Evolutionary conservation across 2,797 vertebrate species (phyloP), one percentile per base, ranked within the genome.

Genomic region (Coccyzus lansbergi): DNA sequence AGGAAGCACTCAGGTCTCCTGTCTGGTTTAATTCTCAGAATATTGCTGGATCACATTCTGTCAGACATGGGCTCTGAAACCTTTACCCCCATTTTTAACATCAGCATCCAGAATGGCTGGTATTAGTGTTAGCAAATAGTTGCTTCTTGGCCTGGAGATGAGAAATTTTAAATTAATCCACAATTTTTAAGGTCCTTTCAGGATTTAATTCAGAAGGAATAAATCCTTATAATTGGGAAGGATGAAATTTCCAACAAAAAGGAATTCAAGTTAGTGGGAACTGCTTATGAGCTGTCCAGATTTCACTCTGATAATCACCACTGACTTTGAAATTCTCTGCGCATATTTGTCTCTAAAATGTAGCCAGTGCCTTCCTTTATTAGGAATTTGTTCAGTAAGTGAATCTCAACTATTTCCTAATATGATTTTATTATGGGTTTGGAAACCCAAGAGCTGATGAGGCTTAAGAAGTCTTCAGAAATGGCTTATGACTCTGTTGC

Each of bases 81-180:
- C 24, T 91, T 91, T 55, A 34, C 14, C 26, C 15, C 44, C 13
- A 5, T 93, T 96, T 70, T 63, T 74, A 67, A 69, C 34, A 46
- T 46, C 83, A 76, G 11, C 34, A 58, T 71, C 75, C 33, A 19
- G 81, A 94, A 71, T 38, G 51, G 62, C 79, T 80, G 53, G 51
- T 31, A 25, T 49, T 72, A 76, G 33, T 55, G 25, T 81, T 64
- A 81, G 40, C 68, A 92, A 62, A 62, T 36, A 64, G 26, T 71
- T 90, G 42, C 62, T 62, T 85, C 93, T 94, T 72, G 48, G 33
- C 52, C 63, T 36, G 25, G 29, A 82, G 58, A 29, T 69, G 55
- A 77, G 44, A 62, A 63, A 63, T 88, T 94, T 91, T 72, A 67
- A 89, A 11, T 82, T 86, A 86, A 87, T 83, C 53, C 55, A 44